Base-by-base conservation (phyloP, 2,797 vertebrate genomes). In the Acipenser ruthenus region DNA sequence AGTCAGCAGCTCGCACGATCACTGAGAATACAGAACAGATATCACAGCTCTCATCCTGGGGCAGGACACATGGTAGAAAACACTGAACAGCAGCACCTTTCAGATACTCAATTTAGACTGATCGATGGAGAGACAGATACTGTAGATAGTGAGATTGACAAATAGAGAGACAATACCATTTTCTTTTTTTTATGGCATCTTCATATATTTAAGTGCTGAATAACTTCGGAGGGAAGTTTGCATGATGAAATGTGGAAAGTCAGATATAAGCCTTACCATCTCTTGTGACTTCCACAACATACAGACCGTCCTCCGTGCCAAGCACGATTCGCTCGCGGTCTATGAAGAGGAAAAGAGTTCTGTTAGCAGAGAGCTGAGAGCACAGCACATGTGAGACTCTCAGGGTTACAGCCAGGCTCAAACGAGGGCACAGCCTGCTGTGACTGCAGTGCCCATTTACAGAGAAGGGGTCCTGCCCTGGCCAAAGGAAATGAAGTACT, bases 281-380 rank as follows among this genome's bases (percentile, higher is more conserved):
- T 77, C 94, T 91, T 68, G 92, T 97, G 69, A 99, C 83, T 79
- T 99, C 96, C 15, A 99, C 91, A 72, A 97, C 93, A 65, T 95
- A 95, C 1, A 99, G 87, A 6, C 95, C 96, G 49, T 99, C 96
- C 73, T 99, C 96, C 48, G 96, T 90, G 74, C 96, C 96, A 63
- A 98, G 79, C 2, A 87, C 92, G 61, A 99, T 92, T 72, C 95
- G 88, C 74, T 98, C 96, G 58, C 90, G 91, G 80, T 99, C 96
- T 99, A 82, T 13, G 50, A 72, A 8, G 37, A 10, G 2, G 6
- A 53, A 61, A 60, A 72, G 67, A 37, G 37, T 37, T 37, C 23
- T 37, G 37, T 37, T 37, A 37, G 5, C 37, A 37, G 1, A 69
- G 62, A 8, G 11, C 6, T 9, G 37, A 50, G 12, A 67, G 18